Percentiles rank a stretch among this genome's conserved stretches.
Evolutionary conservation across 2,888 invertebrate genomes (phyloP).

Genomic region (Erpobdella octoculata): DNA sequence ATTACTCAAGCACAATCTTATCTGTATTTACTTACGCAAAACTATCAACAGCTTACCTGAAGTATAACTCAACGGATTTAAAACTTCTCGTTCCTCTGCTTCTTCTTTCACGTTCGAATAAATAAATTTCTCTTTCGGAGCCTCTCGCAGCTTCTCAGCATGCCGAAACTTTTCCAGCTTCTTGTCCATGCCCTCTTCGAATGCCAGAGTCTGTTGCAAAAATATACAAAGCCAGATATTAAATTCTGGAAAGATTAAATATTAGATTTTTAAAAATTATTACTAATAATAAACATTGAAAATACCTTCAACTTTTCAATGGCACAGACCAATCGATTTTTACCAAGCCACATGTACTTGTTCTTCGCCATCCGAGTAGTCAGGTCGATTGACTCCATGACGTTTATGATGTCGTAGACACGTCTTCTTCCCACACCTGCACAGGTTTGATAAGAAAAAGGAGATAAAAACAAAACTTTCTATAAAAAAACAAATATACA

Average conservation of each 20-base stretch:
- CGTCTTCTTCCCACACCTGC: constrained; percentile 60
- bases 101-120: too few relatives aligned
- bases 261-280: background rate
- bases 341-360: constrained; percentile 65
- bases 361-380: constrained; percentile 61
- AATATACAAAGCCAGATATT: background rate
- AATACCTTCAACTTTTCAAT: constrained; percentile 59
- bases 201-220: constrained; percentile 17
- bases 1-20: too few relatives aligned
- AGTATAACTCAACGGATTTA: too few relatives aligned
- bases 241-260: background rate
- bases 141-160: background rate
- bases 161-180: constrained; percentile 5
- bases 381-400: constrained; percentile 65
- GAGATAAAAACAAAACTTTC: too few relatives aligned
- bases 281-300: background rate
- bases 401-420: constrained; percentile 69
- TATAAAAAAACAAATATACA: background rate
- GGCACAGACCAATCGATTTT: constrained; percentile 58
- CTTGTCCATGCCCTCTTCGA: constrained; percentile 22
- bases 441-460: background rate
- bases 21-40: too few relatives aligned
- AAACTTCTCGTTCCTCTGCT: too few relatives aligned
- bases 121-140: constrained; percentile 32
- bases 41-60: too few relatives aligned